These are phyloP conservation scores for Parnassius orleans DNA, from an alignment of 2,888 invertebrate species.

Conservation along the genomic window DNA sequence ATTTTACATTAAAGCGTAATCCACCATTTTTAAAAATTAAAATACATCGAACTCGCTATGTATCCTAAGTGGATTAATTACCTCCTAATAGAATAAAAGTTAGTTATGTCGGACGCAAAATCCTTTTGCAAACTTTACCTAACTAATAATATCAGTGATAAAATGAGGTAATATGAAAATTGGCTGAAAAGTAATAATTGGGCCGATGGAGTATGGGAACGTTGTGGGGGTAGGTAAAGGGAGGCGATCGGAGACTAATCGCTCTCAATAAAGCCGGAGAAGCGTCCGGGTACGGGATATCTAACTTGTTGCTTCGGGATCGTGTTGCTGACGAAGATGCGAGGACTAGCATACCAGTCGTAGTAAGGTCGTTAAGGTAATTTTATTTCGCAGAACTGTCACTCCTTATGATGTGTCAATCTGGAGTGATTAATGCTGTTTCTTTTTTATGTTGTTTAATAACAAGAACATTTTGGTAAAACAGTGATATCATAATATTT, in stretches of 20 bases:
- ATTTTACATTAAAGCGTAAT: too few species aligned
- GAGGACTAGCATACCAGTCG: not conserved
- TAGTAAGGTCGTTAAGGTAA: slow-evolving; percentile 6
- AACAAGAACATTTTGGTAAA: too few species aligned
- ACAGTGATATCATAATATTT: too few species aligned
- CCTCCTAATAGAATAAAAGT: slow-evolving; percentile 38
- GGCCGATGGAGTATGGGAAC: slow-evolving; percentile 27
- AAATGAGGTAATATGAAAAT: slow-evolving; percentile 44
- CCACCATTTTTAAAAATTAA: too few species aligned
- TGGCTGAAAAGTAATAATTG: slow-evolving; percentile 39
- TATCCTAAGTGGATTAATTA: slow-evolving; percentile 32
- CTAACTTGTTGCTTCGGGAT: slow-evolving; percentile 68
- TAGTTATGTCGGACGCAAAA: slow-evolving; percentile 32
- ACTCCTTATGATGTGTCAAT: too few species aligned
- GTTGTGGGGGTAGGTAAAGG: slow-evolving; percentile 20
- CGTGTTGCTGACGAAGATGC: slow-evolving; percentile 21
- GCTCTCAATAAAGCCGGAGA: slow-evolving; percentile 60
- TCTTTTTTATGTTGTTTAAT: too few species aligned
- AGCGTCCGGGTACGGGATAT: slow-evolving; percentile 59
- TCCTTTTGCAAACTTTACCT: slow-evolving; percentile 31
- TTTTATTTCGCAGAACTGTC: slow-evolving; percentile 4
- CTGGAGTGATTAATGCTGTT: too few species aligned
- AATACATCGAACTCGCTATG: slow-evolving; percentile 10
- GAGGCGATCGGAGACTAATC: slow-evolving; percentile 58
- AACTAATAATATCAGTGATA: slow-evolving; percentile 38